phyloP scores from a whole-genome alignment of 2,797 vertebrate genomes.

The Oophaga sylvatica region DNA sequence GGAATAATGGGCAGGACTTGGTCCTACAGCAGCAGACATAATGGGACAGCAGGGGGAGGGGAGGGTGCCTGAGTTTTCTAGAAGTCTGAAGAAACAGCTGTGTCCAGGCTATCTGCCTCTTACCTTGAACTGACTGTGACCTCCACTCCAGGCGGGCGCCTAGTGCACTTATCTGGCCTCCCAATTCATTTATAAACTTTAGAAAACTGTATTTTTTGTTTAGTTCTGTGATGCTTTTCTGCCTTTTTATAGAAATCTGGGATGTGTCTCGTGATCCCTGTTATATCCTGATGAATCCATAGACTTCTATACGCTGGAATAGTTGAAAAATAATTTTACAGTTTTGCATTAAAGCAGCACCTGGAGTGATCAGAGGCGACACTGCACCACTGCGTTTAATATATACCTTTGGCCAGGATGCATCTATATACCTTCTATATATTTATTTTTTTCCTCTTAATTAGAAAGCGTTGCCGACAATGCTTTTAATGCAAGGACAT shows the following conservation, averaged over 20 bases:
- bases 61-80: not conserved
- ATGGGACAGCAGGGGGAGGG: not conserved
- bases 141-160: not conserved
- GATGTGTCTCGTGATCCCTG: not conserved
- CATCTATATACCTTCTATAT: too few relatives aligned
- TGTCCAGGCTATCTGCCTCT: constrained; percentile 8
- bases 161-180: not conserved
- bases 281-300: not conserved
- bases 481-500: too few relatives aligned
- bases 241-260: not conserved
- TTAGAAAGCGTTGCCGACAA: too few relatives aligned
- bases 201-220: too few relatives aligned
- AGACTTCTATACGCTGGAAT: not conserved
- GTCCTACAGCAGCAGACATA: not conserved
- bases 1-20: not conserved
- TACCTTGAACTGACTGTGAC: constrained; percentile 8
- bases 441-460: too few relatives aligned
- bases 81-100: constrained; percentile 6
- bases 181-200: too few relatives aligned
- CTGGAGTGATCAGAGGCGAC: too few relatives aligned
- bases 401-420: too few relatives aligned
- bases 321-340: too few relatives aligned
- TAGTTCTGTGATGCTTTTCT: not conserved
- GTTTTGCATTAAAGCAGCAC: too few relatives aligned
- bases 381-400: too few relatives aligned